These are phyloP conservation scores for Leptobrachium leishanense DNA, from an alignment of 2,113 vertebrate genomes.

Conservation along the genomic window DNA sequence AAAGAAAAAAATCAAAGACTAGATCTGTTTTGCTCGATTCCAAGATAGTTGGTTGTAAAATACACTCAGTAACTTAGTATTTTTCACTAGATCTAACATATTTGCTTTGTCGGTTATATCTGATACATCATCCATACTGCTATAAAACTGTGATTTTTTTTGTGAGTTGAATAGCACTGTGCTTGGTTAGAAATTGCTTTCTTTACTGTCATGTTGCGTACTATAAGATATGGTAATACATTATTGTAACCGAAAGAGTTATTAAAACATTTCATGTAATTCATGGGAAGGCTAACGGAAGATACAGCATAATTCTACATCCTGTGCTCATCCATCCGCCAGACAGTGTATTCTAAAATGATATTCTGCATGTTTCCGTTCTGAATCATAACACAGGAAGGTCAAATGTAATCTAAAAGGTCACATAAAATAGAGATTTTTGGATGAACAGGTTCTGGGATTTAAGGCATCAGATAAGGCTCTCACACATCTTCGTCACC, in stretches of 20 bases:
- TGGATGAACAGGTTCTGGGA: constrained; percentile 29
- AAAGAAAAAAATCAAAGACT: no score
- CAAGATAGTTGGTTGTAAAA: no score
- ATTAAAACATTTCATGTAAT: constrained; percentile 25
- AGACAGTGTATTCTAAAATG: constrained; percentile 32
- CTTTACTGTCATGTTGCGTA: no score
- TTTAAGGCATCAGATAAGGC: constrained; percentile 20
- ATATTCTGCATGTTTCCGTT: constrained; percentile 46
- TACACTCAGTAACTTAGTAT: no score
- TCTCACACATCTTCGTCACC: constrained; percentile 17
- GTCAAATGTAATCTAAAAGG: constrained; percentile 47
- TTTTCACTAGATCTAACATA: no score
- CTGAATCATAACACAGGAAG: constrained; percentile 49
- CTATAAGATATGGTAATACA: no score
- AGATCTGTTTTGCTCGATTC: no score
- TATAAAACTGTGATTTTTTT: no score
- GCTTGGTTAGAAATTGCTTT: no score
- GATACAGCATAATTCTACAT: constrained; percentile 30
- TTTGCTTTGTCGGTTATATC: no score
- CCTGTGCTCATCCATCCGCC: constrained; percentile 46
- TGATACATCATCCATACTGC: no score
- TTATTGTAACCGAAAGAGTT: background rate
- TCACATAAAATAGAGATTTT: constrained; percentile 27
- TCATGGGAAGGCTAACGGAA: constrained; percentile 28
- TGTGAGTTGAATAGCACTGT: no score